phyloP scores from a whole-genome alignment of 2,888 invertebrate species.

The Apamea monoglypha region DNA sequence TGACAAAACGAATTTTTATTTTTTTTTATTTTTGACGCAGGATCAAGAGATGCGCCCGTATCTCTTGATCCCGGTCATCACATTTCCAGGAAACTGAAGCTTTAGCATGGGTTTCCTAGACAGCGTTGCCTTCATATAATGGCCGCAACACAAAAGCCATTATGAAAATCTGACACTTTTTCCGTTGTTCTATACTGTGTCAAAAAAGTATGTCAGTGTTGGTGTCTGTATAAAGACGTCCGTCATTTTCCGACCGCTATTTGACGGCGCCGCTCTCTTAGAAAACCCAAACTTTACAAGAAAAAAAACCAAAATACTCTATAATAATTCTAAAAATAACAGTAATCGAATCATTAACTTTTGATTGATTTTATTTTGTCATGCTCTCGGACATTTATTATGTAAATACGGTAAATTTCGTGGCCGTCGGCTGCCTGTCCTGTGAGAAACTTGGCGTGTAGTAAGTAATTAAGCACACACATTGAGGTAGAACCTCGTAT shows the following conservation, averaged over 20 bases:
- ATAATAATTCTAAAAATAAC: neutral
- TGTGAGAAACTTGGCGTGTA: conserved; percentile 24
- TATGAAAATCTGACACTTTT: neutral
- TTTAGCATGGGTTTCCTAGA: neutral
- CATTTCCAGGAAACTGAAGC: neutral
- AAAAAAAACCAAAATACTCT: neutral
- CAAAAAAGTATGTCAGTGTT: neutral
- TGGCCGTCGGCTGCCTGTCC: conserved; percentile 2
- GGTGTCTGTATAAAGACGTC: neutral
- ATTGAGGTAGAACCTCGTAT: conserved; percentile 31
- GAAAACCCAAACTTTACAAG: neutral
- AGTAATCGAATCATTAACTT: neutral
- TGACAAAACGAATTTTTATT: too few species aligned
- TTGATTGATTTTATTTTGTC: conserved; percentile 43
- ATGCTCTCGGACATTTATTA: conserved; percentile 39
- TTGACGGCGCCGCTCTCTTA: neutral
- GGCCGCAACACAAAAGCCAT: neutral
- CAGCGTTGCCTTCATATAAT: neutral
- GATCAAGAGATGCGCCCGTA: too few species aligned
- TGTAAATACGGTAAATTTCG: conserved; percentile 31
- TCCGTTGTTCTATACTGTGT: neutral
- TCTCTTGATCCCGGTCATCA: neutral
- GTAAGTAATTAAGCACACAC: conserved; percentile 52
- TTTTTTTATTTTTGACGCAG: too few species aligned
- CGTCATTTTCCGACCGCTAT: neutral